Evolutionary conservation across 2,888 invertebrate species (phyloP).

Genomic region (Vannuccia rotundouncinata): DNA sequence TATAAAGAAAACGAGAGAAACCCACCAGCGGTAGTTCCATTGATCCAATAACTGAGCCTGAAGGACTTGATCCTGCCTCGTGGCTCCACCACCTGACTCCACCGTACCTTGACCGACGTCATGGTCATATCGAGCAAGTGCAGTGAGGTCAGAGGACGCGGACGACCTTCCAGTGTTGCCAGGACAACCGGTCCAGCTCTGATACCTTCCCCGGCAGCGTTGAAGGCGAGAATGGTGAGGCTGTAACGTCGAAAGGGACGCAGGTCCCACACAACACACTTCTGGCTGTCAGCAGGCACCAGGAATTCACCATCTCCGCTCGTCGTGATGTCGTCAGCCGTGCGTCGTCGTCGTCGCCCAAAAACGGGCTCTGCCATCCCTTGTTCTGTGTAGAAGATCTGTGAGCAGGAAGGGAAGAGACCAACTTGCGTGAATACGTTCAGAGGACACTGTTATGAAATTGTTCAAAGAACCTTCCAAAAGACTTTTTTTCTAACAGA

Average conservation of each 20-base stretch:
- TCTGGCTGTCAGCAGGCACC: not conserved
- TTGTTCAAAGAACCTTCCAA: too few species aligned
- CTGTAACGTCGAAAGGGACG: not conserved
- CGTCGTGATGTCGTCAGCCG: not conserved
- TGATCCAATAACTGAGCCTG: not conserved
- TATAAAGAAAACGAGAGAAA: too few species aligned
- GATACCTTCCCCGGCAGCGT: not conserved
- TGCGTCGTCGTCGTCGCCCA: not conserved
- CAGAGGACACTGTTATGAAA: too few species aligned
- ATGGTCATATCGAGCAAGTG: not conserved
- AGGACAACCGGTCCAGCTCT: not conserved
- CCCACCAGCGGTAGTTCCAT: not conserved
- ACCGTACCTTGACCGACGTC: not conserved
- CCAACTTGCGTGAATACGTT: too few species aligned
- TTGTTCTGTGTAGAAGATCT: not conserved
- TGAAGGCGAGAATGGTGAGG: not conserved
- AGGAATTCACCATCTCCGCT: not conserved
- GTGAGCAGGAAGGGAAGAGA: too few species aligned
- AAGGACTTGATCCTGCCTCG: not conserved
- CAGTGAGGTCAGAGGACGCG: not conserved
- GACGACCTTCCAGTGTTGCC: not conserved
- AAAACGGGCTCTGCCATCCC: not conserved
- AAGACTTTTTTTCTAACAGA: too few species aligned
- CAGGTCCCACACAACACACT: not conserved
- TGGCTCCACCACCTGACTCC: not conserved